Base-by-base conservation (phyloP, 2,888 invertebrate genomes). In the Troides helena region DNA sequence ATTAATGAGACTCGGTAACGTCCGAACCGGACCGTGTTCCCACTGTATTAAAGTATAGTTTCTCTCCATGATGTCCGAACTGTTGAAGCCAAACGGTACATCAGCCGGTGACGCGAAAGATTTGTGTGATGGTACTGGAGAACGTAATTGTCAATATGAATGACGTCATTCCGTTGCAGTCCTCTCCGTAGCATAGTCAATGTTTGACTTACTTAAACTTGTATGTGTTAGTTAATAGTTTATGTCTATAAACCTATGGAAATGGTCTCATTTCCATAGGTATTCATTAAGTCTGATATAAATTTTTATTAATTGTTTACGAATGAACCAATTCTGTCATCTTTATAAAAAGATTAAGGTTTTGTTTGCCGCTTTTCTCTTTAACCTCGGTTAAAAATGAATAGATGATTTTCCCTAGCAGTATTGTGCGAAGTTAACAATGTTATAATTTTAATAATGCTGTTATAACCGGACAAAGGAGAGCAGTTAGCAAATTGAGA, bases 111-210 rank as follows among this genome's bases (percentile, higher is more conserved):
- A 68, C 63, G 68, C 39, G 25, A 58, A 68, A 62, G 67, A 68
- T 68, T 63, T 59, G 59, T 56, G 68, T 65, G 60, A 60, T 68
- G 64, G 46, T 60, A 50, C 69, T 69, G 69, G 69, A 69, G 60
- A 43, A 39, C 60, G 65, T 68, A 58, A 63, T 46, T 68, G 68
- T 68, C 68, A 67, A 67, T 56, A 46, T 53, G 39, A 61, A 67
- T 61, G 50, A 62, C 61, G 56, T 67, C 67, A 67, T 67, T 61
- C 53, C 46, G 17, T n/a, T 25, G 59, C 25, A 53, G 53, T n/a
- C 53, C 18, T 53, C 5, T 53, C 53, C 53, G 53, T n/a, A 53
- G 59, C 59, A 25, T 50, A 53, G 66, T 60, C 50, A 66, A 60
- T 59, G 60, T 43, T 66, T 30, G 56, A 23, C 43, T 67, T 10